Percentiles rank a stretch among this genome's conserved stretches.
Conservation (phyloP, 2,888 invertebrate species). For the Xylocampa areola region DNA sequence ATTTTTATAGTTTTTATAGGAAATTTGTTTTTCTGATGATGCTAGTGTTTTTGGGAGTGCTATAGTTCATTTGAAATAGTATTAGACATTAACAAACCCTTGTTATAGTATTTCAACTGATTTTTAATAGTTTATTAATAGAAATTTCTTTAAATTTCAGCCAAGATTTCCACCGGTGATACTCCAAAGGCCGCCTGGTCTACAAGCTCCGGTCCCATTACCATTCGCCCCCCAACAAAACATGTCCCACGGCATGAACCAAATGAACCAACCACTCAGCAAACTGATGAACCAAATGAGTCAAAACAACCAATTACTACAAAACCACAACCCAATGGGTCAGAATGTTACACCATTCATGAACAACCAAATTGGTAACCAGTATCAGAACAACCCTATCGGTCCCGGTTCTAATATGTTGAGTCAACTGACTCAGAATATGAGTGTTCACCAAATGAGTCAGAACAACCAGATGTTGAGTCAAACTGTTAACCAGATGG, state of each 20-base stretch:
- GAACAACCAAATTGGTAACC: slow-evolving; percentile 65
- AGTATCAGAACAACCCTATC: slow-evolving; percentile 55
- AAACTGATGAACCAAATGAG: slow-evolving; percentile 71
- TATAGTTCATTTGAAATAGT: too few species aligned
- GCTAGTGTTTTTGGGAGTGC: too few species aligned
- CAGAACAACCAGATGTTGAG: slow-evolving; percentile 62
- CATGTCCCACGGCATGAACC: slow-evolving; percentile 70
- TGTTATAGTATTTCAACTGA: too few species aligned
- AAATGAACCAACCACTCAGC: slow-evolving; percentile 75
- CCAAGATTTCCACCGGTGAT: slow-evolving; percentile 85
- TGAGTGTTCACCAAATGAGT: slow-evolving; percentile 60
- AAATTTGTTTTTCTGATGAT: too few species aligned
- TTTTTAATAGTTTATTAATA: not conserved
- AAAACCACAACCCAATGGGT: slow-evolving; percentile 61
- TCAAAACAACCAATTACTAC: slow-evolving; percentile 63
- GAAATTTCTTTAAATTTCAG: slow-evolving; percentile 63
- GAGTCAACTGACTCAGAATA: slow-evolving; percentile 55
- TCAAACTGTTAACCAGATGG: slow-evolving; percentile 58
- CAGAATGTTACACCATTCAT: slow-evolving; percentile 60
- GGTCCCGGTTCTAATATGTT: slow-evolving; percentile 62
- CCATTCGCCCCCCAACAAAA: slow-evolving; percentile 81
- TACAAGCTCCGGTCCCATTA: slow-evolving; percentile 81
- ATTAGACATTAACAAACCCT: too few species aligned
- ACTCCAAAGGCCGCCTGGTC: slow-evolving; percentile 82
- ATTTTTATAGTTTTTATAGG: too few species aligned